phyloP scores from a whole-genome alignment of 2,888 invertebrate species.

The Glaucopsyche alexis region DNA sequence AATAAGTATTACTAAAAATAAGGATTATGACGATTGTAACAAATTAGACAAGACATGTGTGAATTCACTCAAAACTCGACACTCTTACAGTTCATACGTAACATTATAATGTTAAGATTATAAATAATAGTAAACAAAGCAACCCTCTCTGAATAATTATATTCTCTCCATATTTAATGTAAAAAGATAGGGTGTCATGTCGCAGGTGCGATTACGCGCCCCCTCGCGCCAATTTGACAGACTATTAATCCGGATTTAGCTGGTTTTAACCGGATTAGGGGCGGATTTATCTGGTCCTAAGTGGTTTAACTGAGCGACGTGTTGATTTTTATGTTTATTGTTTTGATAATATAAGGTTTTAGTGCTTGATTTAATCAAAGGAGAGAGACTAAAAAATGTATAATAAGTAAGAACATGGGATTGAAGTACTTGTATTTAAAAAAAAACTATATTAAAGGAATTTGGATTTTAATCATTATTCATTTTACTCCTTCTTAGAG shows the following conservation, averaged over 20 bases:
- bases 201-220: slow-evolving; percentile 63
- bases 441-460: no score
- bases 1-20: no score
- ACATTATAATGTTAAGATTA: background rate
- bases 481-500: no score
- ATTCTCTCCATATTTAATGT: slow-evolving; percentile 43
- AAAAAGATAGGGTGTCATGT: slow-evolving; percentile 44
- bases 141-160: slow-evolving; percentile 33
- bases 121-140: slow-evolving; percentile 24
- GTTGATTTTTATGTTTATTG: slow-evolving; percentile 38
- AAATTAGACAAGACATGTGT: no score
- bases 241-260: slow-evolving; percentile 77
- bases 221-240: slow-evolving; percentile 73
- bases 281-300: slow-evolving; percentile 60
- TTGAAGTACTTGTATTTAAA: no score
- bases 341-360: slow-evolving; percentile 29
- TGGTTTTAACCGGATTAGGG: slow-evolving; percentile 61
- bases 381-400: background rate
- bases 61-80: no score
- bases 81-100: background rate
- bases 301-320: slow-evolving; percentile 53
- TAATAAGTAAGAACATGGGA: background rate
- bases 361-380: slow-evolving; percentile 35
- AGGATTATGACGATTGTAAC: no score
- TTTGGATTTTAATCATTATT: no score